These are phyloP conservation scores for Boulengeromyrus knoepffleri DNA, from an alignment of 2,113 vertebrate genomes.

Conservation along the genomic window DNA sequence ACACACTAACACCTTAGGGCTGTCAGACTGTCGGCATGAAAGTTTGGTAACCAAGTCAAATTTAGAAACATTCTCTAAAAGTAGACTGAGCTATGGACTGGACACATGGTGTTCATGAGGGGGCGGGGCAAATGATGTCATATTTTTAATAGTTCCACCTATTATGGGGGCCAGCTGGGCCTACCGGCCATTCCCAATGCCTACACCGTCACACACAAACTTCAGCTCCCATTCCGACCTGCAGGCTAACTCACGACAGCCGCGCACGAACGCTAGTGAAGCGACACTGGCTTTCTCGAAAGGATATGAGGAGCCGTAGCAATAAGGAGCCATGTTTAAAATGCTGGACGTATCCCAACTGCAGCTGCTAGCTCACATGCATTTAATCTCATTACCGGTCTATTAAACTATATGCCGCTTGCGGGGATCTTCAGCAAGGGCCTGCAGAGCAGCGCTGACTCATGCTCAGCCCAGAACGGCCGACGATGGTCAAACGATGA, in stretches of 20 bases:
- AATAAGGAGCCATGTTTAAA: not conserved
- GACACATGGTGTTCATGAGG: not conserved
- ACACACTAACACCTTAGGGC: not conserved
- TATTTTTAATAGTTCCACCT: not conserved
- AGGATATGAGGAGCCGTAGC: not conserved
- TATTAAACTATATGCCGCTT: not conserved
- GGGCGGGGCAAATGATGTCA: not conserved
- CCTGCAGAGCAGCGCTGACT: not conserved
- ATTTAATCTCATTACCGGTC: not conserved
- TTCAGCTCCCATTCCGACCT: not conserved
- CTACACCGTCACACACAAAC: not conserved
- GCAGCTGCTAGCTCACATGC: no score
- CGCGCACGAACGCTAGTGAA: not conserved
- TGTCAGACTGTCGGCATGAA: not conserved
- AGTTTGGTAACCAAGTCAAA: not conserved
- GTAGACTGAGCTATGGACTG: not conserved
- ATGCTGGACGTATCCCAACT: not conserved
- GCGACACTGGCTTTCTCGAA: not conserved
- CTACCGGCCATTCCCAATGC: not conserved
- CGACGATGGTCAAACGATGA: not conserved
- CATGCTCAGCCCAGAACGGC: not conserved
- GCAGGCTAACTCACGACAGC: not conserved
- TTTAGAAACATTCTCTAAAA: not conserved
- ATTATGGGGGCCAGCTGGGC: not conserved
- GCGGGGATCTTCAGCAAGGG: not conserved